phyloP scores from a whole-genome alignment of 2,888 invertebrate species.

The Gandaritis pyraliata region DNA sequence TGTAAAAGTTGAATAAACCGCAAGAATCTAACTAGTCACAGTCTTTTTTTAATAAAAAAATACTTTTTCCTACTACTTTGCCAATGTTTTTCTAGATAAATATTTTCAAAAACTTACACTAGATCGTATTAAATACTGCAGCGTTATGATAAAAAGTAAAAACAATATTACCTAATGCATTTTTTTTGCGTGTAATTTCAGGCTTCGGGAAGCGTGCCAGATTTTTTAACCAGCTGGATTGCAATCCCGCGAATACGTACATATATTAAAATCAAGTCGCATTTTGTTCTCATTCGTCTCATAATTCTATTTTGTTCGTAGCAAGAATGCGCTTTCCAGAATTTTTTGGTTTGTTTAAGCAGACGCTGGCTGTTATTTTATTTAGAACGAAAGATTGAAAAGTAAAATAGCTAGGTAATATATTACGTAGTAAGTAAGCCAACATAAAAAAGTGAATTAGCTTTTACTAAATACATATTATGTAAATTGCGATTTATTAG shows the following conservation, averaged over 20 bases:
- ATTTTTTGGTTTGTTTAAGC: conserved; percentile 39
- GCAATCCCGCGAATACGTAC: conserved; percentile 41
- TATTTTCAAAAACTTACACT: no score
- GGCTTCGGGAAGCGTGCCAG: conserved; percentile 61
- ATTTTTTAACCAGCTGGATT: conserved; percentile 59
- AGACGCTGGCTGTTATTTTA: neutral
- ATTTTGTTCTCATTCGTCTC: conserved; percentile 78
- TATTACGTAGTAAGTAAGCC: no score
- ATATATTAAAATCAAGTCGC: conserved; percentile 48
- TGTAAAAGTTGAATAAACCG: no score
- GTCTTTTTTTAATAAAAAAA: no score
- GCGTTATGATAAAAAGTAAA: neutral
- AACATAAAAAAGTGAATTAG: no score
- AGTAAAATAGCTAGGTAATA: no score
- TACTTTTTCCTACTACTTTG: no score
- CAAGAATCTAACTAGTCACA: no score
- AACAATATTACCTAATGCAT: conserved; percentile 44
- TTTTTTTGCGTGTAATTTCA: conserved; percentile 64
- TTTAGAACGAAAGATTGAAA: neutral
- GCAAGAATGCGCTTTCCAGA: conserved; percentile 57
- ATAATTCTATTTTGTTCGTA: conserved; percentile 69
- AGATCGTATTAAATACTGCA: neutral
- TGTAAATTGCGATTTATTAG: no score
- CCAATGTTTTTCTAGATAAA: no score
- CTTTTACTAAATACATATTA: no score